These are phyloP conservation scores for Polypedilum pembai DNA, from an alignment of 1,140 invertebrate species.

Conservation along the genomic window DNA sequence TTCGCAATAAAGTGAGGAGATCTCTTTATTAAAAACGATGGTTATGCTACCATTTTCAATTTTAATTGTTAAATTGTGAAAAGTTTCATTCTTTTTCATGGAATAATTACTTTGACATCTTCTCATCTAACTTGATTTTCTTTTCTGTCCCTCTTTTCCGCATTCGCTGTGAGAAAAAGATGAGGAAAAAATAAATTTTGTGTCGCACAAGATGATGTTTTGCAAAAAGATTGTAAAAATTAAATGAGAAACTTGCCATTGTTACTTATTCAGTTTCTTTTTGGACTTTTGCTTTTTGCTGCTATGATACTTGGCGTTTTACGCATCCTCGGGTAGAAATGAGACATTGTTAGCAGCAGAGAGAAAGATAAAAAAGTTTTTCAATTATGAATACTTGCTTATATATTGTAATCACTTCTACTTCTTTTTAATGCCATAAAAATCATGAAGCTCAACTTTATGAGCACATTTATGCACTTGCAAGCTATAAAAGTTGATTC, in stretches of 20 bases:
- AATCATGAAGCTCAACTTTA: slow-evolving; percentile 3
- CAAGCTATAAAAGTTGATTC: slow-evolving; percentile 10
- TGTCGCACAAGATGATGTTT: slow-evolving; percentile 3
- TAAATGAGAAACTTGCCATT: neutral
- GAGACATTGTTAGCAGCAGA: neutral
- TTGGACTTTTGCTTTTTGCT: neutral
- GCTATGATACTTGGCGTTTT: neutral
- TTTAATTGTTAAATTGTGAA: neutral
- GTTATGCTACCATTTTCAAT: neutral
- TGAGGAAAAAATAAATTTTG: neutral
- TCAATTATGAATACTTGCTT: slow-evolving; percentile 3
- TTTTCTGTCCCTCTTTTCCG: neutral
- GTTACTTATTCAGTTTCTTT: neutral
- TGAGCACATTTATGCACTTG: slow-evolving; percentile 11
- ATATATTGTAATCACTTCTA: slow-evolving; percentile 9
- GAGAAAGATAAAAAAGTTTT: slow-evolving; percentile 2
- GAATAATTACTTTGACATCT: neutral
- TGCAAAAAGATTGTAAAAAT: neutral
- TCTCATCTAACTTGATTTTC: neutral
- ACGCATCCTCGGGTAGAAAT: slow-evolving; percentile 9
- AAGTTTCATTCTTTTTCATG: neutral
- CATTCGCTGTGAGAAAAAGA: neutral
- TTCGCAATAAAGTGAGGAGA: neutral
- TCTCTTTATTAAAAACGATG: neutral
- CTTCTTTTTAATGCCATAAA: too few relatives aligned